Base-by-base conservation (phyloP, 2,113 vertebrate species). In the Recurvirostra avosetta region DNA sequence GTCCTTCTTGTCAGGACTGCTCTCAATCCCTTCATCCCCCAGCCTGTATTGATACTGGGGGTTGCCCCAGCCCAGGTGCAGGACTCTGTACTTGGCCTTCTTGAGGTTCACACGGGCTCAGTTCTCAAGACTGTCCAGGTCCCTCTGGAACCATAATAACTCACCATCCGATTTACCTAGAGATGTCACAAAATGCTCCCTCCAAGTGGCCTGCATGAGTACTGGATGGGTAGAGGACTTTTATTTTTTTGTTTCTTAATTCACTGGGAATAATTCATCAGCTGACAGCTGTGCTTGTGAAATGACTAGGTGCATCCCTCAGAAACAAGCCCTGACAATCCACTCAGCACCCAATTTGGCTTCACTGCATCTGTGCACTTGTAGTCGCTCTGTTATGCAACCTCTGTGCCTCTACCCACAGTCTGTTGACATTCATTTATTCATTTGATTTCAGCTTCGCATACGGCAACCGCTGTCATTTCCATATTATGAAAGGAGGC, bases 381-480 rank as follows among this genome's bases (percentile, higher is more conserved):
- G 67, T 61, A 79, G 81, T 65, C 5, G 4, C 67, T 93, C 77
- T 84, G 90, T 94, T 96, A 92, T 6, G 65, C 91, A 93, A 97
- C 91, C 90, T 76, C 92, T 89, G 85, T 59, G 94, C 80, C 78
- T 80, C 93, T 86, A 74, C 92, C 78, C 92, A 34, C 81, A 88
- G 93, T 88, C 96, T 93, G 85, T 81, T 97, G 96, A 86, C 83
- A 66, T 96, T 96, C 95, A 91, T 95, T 96, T 97, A 96, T 97
- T 97, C 96, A 78, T 95, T 93, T 93, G 95, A 84, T 97, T 96
- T 79, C 88, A 84, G 86, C 91, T 79, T 73, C 29, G 13, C 71
- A 77, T 86, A 85, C 62, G 12, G 91, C 85, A 75, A 75, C 49
- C 5, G 11, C 95, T 95, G 94, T 93, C 94, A 88, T 96, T 96